Base-by-base conservation (phyloP, 2,888 invertebrate genomes). In the Sinodicranocentrus sp. region DNA sequence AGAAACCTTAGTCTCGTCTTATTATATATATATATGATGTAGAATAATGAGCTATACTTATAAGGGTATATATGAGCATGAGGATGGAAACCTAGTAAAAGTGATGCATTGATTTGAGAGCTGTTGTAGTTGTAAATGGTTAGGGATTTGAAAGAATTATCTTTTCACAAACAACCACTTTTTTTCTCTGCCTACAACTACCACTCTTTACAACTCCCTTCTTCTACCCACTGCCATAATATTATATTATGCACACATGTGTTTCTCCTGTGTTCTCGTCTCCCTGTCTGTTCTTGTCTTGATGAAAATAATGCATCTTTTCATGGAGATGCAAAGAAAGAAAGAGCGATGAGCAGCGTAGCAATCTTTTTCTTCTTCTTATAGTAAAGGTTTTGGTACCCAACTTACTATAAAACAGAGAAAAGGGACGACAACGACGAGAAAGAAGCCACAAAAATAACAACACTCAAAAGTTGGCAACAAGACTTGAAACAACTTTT, bases 21-120 rank as follows among this genome's bases (percentile, higher is more conserved):
- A 19, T 21, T 21, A n/a, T 57, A n/a, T n/a, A 15, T 10, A 48
- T 48, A 17, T 48, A 48, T 59, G 59, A 59, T 10, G 59, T 10
- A 25, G 59, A 23, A 15, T 15, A n/a, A 23, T 21, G 57, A 57
- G 19, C 3, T 6, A 59, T 57, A 57, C 57, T 8, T 23, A 8
- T 21, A 57, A 23, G 57, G 21, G 23, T 23, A 25, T 13, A 15
- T 25, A 57, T 57, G 23, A 13, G 23, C 28, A 61, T 28, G 48
- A n/a, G n/a, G 13, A 48, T 48, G 48, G 33, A 33, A 33, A 33
- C 33, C 33, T 33, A 67, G 70, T 79, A 72, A 75, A 75, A 75
- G 71, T 67, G 73, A 82, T 73, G 82, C 75, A 82, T 82, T 76
- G 82, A 82, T 82, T 82, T 63, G 65, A 13, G 73, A 59, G 70